Evolutionary conservation across 2,113 vertebrate species (phyloP).

Genomic region (Marmota monax): DNA sequence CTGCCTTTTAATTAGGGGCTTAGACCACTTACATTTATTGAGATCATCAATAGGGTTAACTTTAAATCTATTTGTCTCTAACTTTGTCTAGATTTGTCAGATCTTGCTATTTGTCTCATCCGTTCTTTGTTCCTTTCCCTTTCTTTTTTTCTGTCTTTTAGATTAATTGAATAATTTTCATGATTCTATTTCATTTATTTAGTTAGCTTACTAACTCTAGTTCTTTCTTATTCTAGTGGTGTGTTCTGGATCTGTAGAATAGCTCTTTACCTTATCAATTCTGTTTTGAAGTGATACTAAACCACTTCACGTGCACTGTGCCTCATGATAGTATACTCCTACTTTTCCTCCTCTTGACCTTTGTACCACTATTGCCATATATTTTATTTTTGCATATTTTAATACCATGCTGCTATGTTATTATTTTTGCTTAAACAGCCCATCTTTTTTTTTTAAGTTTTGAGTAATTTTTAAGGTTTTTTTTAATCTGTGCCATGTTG

Average conservation of each 20-base stretch:
- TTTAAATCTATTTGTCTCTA: not conserved
- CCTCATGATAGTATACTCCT: not conserved
- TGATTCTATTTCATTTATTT: not conserved
- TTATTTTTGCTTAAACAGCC: not conserved
- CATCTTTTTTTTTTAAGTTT: conserved; percentile 20
- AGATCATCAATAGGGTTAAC: not conserved
- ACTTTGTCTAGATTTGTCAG: not conserved
- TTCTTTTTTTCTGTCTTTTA: not conserved
- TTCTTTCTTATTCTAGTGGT: not conserved
- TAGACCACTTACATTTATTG: not conserved
- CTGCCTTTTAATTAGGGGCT: not conserved
- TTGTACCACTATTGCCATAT: not conserved
- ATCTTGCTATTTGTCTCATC: not conserved
- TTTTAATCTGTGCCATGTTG: not conserved
- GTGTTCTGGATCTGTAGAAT: not conserved
- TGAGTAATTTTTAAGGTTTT: not conserved
- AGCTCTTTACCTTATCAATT: not conserved
- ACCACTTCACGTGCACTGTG: not conserved
- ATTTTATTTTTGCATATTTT: not conserved
- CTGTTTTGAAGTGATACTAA: not conserved
- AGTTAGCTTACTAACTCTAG: not conserved
- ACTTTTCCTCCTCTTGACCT: not conserved
- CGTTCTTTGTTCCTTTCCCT: not conserved
- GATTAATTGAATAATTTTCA: not conserved
- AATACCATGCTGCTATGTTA: not conserved